Conservation (phyloP, 2,888 invertebrate species). For the Caenorhabditis drosophilae region DNA sequence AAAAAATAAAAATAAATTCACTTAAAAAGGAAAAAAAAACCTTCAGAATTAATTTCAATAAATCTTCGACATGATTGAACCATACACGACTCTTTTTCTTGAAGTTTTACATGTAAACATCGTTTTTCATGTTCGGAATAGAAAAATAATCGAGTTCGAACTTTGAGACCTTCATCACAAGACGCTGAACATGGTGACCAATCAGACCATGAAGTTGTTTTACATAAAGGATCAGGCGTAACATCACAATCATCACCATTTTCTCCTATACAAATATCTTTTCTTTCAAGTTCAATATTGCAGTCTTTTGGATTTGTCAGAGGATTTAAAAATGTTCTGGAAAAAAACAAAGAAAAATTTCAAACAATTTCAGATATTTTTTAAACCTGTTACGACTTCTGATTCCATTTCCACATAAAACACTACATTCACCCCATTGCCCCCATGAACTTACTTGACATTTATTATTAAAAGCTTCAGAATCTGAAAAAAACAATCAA, state of each 20-base stretch:
- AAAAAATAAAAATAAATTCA: background rate
- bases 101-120: constrained; percentile 55
- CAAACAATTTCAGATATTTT: constrained; percentile 72
- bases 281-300: constrained; percentile 76
- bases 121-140: constrained; percentile 66
- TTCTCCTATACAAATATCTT: constrained; percentile 81
- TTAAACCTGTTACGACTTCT: no score
- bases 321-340: constrained; percentile 43
- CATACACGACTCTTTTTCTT: constrained; percentile 67
- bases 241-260: constrained; percentile 66
- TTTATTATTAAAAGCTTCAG: constrained; percentile 69
- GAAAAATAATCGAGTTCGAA: constrained; percentile 70
- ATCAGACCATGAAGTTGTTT: constrained; percentile 68
- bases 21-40: constrained; percentile 24
- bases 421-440: constrained; percentile 81
- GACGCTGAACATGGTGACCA: constrained; percentile 73
- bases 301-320: constrained; percentile 70
- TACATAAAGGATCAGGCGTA: constrained; percentile 67
- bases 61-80: constrained; percentile 64
- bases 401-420: constrained; percentile 85
- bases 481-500: no score
- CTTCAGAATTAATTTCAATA: constrained; percentile 63
- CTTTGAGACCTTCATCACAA: constrained; percentile 74
- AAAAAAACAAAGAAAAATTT: no score
- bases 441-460: constrained; percentile 82